phyloP scores from a whole-genome alignment of 1,140 invertebrate genomes.

The Lethrus apterus region DNA sequence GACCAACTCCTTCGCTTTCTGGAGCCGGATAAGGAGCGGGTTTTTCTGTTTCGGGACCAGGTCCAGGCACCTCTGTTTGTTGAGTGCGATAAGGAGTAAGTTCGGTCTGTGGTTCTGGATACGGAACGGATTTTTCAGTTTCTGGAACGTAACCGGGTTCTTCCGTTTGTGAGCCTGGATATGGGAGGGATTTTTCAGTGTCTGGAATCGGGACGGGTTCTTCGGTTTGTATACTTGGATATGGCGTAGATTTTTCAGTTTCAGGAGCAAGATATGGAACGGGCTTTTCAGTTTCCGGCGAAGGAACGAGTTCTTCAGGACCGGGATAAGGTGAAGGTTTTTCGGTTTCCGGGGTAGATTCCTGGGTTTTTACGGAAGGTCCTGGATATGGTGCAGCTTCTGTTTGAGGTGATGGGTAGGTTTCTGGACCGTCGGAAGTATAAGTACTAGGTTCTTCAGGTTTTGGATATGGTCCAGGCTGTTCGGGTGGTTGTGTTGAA shows the following conservation, averaged over 20 bases:
- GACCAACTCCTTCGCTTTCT: too few species aligned
- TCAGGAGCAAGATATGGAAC: background rate
- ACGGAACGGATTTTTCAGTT: conserved; percentile 23
- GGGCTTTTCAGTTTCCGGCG: conserved; percentile 16
- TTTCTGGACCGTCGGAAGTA: conserved; percentile 7
- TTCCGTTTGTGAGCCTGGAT: conserved; percentile 17
- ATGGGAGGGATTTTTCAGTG: conserved; percentile 16
- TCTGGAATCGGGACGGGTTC: conserved; percentile 11
- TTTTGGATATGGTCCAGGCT: conserved; percentile 5
- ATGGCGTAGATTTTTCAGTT: background rate
- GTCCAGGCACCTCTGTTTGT: conserved; percentile 33
- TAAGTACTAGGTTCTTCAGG: conserved; percentile 19
- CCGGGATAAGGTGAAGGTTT: conserved; percentile 11
- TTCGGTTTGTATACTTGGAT: conserved; percentile 17
- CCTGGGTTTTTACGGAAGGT: conserved; percentile 15
- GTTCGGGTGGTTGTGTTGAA: conserved; percentile 11
- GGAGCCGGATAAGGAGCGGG: too few species aligned
- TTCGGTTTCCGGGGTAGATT: conserved; percentile 4
- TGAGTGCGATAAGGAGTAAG: too few species aligned
- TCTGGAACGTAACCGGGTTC: too few species aligned
- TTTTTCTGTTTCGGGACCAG: too few species aligned
- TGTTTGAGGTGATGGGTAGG: conserved; percentile 20
- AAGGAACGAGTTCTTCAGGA: conserved; percentile 22
- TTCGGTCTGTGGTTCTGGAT: too few species aligned
- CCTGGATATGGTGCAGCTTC: too few species aligned